These are phyloP conservation scores for Rattus norvegicus DNA, from an alignment of 2,113 vertebrate species.

Conservation along the genomic window DNA sequence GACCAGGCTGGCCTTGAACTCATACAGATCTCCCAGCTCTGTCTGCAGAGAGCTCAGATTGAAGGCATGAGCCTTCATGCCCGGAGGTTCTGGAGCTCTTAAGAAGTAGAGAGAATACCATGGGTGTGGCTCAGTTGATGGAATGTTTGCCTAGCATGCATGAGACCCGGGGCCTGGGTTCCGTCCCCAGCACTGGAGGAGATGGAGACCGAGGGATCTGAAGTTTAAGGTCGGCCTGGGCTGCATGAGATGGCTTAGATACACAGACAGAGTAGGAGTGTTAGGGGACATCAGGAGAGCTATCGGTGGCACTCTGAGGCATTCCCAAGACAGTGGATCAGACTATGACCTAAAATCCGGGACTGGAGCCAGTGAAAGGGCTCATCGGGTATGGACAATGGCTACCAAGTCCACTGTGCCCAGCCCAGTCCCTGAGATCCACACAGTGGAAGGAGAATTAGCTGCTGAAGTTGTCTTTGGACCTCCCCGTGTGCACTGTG, in stretches of 20 bases:
- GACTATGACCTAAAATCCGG: neutral
- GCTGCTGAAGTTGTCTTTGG: neutral
- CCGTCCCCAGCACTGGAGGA: neutral
- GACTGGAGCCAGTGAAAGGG: neutral
- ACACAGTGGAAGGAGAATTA: neutral
- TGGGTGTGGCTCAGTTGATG: neutral
- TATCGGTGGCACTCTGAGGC: neutral
- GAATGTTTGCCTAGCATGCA: accelerated
- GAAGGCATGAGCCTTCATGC: neutral
- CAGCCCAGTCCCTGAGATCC: neutral
- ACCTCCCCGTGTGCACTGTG: too few relatives aligned
- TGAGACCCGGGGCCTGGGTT: neutral
- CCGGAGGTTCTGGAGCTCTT: neutral
- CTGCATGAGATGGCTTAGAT: neutral
- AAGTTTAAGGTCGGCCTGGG: neutral
- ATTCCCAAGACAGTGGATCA: neutral
- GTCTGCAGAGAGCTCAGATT: neutral
- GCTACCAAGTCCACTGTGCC: neutral
- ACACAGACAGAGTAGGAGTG: neutral
- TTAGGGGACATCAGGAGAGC: neutral
- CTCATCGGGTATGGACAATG: neutral
- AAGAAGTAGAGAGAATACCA: neutral
- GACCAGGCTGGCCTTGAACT: neutral
- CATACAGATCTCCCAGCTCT: neutral
- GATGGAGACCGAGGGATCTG: neutral